Evolutionary conservation across 2,797 vertebrate species (phyloP).

Genomic region (Enteromius viviparus): DNA sequence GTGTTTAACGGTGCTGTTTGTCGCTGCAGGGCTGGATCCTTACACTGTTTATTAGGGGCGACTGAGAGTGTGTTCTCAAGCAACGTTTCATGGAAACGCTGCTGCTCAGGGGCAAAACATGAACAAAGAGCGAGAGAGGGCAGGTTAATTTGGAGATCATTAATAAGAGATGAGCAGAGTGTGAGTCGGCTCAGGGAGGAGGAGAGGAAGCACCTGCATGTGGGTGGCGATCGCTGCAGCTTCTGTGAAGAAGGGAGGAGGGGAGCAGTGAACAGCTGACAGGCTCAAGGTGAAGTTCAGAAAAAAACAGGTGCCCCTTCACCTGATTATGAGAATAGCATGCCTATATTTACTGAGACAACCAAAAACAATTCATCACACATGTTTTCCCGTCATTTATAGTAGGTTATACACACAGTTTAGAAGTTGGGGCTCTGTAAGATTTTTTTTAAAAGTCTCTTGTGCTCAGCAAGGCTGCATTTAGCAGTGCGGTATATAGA

Average conservation of each 20-base stretch:
- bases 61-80: background rate
- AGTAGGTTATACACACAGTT: background rate
- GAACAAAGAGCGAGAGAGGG: slow-evolving; percentile 28
- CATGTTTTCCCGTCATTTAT: background rate
- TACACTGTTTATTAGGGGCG: slow-evolving; percentile 14
- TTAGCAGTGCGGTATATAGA: background rate
- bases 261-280: slow-evolving; percentile 1
- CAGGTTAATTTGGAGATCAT: slow-evolving; percentile 3
- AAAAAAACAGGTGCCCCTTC: slow-evolving; percentile 41
- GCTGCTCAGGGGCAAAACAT: background rate
- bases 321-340: slow-evolving; percentile 46
- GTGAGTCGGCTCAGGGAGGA: slow-evolving; percentile 1
- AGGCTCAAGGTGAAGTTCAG: slow-evolving; percentile 39
- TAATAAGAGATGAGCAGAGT: slow-evolving; percentile 22
- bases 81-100: slow-evolving; percentile 29
- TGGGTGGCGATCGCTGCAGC: slow-evolving; percentile 12
- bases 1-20: slow-evolving; percentile 24
- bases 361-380: slow-evolving; percentile 27
- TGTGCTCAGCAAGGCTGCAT: too few relatives aligned
- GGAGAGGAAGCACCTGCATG: slow-evolving; percentile 55
- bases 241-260: background rate
- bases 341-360: slow-evolving; percentile 30
- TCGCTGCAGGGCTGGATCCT: slow-evolving; percentile 28
- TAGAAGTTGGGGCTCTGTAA: background rate
- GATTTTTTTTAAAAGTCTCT: too few relatives aligned